phyloP scores from a whole-genome alignment of 2,797 vertebrate species.

The Acanthiza pusilla region DNA sequence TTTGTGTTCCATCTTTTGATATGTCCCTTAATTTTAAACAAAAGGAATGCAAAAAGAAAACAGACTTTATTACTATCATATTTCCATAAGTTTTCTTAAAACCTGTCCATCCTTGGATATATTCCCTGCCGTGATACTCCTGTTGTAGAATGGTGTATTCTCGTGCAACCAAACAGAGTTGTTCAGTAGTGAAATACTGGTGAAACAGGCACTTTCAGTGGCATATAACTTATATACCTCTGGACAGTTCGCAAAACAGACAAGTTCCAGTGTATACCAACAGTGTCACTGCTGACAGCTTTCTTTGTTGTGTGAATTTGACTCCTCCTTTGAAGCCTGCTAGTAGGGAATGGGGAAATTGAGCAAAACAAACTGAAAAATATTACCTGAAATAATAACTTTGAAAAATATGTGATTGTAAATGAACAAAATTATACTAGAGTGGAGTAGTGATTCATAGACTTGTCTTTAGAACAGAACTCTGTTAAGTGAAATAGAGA shows the following conservation, averaged over 20 bases:
- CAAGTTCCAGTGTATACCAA: not conserved
- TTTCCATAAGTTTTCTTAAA: not conserved
- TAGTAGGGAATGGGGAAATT: not conserved
- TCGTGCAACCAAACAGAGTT: not conserved
- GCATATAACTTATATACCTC: not conserved
- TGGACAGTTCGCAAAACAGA: not conserved
- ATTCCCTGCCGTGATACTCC: not conserved
- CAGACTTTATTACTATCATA: not conserved
- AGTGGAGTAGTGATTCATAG: not conserved
- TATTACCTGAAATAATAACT: not conserved
- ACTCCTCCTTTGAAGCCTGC: not conserved
- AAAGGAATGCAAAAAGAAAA: not conserved
- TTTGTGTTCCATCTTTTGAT: not conserved
- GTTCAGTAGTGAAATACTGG: not conserved
- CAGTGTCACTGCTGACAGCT: not conserved
- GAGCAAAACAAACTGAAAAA: not conserved
- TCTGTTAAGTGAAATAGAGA: not conserved
- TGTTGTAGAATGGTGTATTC: not conserved
- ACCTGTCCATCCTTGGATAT: not conserved
- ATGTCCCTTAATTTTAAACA: not conserved
- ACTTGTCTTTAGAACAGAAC: not conserved
- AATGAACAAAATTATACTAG: not conserved
- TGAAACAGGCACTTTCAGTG: not conserved
- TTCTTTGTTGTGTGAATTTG: not conserved
- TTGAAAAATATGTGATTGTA: not conserved